A percentile compares a stretch with the other conserved stretches of the same genome.
Evolutionary conservation across 2,797 vertebrate species (phyloP).

Genomic region (Sparidentex hasta): DNA sequence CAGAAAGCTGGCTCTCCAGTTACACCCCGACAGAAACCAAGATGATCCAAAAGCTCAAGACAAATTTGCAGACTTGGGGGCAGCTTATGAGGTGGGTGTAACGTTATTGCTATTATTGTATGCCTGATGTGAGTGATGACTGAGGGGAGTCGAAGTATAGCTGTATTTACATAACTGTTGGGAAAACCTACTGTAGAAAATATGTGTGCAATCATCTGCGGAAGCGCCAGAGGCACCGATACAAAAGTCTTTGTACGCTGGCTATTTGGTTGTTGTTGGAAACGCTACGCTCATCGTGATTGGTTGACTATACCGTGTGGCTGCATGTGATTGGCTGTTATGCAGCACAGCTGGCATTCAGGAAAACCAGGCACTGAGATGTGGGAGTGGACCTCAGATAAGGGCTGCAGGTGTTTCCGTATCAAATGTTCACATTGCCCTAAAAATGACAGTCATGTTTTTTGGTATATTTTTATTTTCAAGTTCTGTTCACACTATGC

Average conservation of each 20-base stretch:
- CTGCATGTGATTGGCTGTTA: conserved; percentile 84
- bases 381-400: conserved; percentile 15
- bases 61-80: conserved; percentile 97
- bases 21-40: conserved; percentile 96
- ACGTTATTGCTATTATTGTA: neutral
- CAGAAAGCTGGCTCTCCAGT: conserved; percentile 95
- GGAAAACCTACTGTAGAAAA: too few species aligned
- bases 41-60: conserved; percentile 96
- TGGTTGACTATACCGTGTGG: conserved; percentile 85
- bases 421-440: conserved; percentile 8
- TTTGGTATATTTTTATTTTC: neutral
- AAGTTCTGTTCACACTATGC: neutral
- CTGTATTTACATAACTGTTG: neutral
- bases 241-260: conserved; percentile 38
- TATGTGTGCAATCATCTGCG: neutral
- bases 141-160: fast-evolving
- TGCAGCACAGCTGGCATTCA: neutral
- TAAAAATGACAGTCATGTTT: neutral
- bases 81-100: conserved; percentile 94
- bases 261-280: conserved; percentile 75
- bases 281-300: conserved; percentile 69
- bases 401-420: conserved; percentile 41
- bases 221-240: conserved; percentile 20
- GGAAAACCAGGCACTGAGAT: conserved; percentile 66
- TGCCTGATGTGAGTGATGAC: neutral